A percentile compares a stretch with the other conserved stretches of the same genome.
Evolutionary conservation across 2,888 invertebrate species (phyloP).

Genomic region (Bruchidius siliquastri): DNA sequence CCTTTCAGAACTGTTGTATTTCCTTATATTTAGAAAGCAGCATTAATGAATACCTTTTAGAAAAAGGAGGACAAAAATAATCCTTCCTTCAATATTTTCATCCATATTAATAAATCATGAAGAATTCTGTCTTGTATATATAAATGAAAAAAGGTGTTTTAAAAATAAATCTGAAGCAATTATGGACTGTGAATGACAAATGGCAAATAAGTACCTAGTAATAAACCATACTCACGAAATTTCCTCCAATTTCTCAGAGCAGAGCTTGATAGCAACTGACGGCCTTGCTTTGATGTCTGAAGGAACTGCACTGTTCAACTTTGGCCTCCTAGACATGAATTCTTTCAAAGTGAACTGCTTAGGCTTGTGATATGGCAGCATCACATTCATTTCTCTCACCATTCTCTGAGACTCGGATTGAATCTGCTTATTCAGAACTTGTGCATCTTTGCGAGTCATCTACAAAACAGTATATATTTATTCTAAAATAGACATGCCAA

Average conservation of each 20-base stretch:
- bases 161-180: too few relatives aligned
- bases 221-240: conserved; percentile 56
- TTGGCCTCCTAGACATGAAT: conserved; percentile 58
- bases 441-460: conserved; percentile 53
- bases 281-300: conserved; percentile 40
- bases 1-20: too few relatives aligned
- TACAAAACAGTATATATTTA: conserved; percentile 11
- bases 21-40: too few relatives aligned
- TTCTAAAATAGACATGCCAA: background rate
- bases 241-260: conserved; percentile 58
- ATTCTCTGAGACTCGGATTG: conserved; percentile 81
- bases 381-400: conserved; percentile 68
- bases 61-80: too few relatives aligned
- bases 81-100: too few relatives aligned
- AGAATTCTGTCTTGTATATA: too few relatives aligned
- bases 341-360: conserved; percentile 75
- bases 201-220: conserved; percentile 10
- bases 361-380: conserved; percentile 82
- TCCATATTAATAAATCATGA: too few relatives aligned
- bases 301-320: conserved; percentile 46
- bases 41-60: too few relatives aligned
- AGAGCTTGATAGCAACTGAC: conserved; percentile 60
- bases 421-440: conserved; percentile 68
- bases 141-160: too few relatives aligned
- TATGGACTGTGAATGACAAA: too few relatives aligned